Evolutionary conservation across 2,888 invertebrate genomes (phyloP), one percentile per base, ranked within the genome.

Genomic region (Acronicta alni): DNA sequence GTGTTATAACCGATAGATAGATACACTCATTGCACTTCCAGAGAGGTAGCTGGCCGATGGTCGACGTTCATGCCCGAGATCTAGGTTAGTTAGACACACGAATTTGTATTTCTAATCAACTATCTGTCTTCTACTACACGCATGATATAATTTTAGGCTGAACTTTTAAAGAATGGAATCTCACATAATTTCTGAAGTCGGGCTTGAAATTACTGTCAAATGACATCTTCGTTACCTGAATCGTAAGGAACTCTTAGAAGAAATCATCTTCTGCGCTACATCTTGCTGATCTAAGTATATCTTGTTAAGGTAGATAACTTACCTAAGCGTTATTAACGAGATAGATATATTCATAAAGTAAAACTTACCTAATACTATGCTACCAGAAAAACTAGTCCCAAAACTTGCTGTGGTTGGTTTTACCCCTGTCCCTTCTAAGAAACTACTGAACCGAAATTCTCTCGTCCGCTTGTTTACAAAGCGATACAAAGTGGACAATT

Each of bases 381-480:
- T 65, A 62, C 63, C 51, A 53, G 61, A 70, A 72, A 78, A 80
- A 76, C 67, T 67, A 39, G 45, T 58, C 54, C 58, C 62, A 75
- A 73, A 74, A 64, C 67, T 54, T 18, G 72, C 79, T 74, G 66
- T 62, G 65, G 68, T 74, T 80, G 65, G 70, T 81, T 81, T 79
- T 80, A 72, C 79, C 75, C 75, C 75, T 58, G 84, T 79, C 87
- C 89, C 80, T 92, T 93, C 92, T 78, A 43, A 82, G 92, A 93
- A 92, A 91, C 91, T 92, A 91, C 92, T 86, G 91, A 85, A 88
- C 88, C 81, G 69, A 88, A 84, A 86, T 84, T 85, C 83, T 75
- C 81, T 74, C 75, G 83, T 79, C 62, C 59, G 66, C 68, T 69
- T 89, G 84, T 89, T 88, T 86, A 74, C 79, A 72, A 62, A 80